Percentiles rank a stretch among this genome's conserved stretches.
These are phyloP conservation scores for Samia ricini DNA, from an alignment of 1,140 invertebrate genomes.

Conservation along the genomic window DNA sequence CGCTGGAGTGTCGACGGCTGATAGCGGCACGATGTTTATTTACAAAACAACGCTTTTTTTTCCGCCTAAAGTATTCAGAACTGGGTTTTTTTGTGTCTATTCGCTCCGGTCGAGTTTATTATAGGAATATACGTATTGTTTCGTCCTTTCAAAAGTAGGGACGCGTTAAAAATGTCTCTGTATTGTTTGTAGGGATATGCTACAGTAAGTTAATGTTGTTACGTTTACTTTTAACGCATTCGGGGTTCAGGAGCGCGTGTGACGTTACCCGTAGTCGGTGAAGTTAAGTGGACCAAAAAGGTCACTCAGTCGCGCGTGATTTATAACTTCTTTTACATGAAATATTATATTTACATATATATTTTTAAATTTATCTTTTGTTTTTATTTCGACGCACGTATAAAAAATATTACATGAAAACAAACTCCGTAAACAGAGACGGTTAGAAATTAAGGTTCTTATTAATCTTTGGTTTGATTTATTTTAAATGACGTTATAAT, in stretches of 20 bases:
- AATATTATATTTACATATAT: not conserved
- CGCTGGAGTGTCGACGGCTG: constrained; percentile 68
- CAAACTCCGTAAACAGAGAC: too few relatives aligned
- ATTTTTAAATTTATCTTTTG: not conserved
- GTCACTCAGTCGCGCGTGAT: constrained; percentile 20
- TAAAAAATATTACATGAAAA: too few relatives aligned
- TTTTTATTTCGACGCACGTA: too few relatives aligned
- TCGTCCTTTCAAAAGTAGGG: constrained; percentile 44
- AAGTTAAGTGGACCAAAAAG: constrained; percentile 23
- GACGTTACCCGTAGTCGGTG: constrained; percentile 6
- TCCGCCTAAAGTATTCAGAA: constrained; percentile 58
- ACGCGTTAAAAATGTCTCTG: constrained; percentile 42
- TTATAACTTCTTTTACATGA: constrained; percentile 9
- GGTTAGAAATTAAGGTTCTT: too few relatives aligned
- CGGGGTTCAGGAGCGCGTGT: too few relatives aligned
- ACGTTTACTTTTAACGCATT: constrained; percentile 24
- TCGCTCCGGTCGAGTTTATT: constrained; percentile 15
- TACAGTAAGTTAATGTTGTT: constrained; percentile 6
- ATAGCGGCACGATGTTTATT: constrained; percentile 69
- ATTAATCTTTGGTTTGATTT: too few relatives aligned
- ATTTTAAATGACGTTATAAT: too few relatives aligned
- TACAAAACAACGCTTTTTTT: constrained; percentile 71
- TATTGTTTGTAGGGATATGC: constrained; percentile 15
- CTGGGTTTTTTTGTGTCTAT: constrained; percentile 39
- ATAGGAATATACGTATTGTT: constrained; percentile 43